Conservation (phyloP, 1,140 invertebrate genomes). For the Battus philenor region DNA sequence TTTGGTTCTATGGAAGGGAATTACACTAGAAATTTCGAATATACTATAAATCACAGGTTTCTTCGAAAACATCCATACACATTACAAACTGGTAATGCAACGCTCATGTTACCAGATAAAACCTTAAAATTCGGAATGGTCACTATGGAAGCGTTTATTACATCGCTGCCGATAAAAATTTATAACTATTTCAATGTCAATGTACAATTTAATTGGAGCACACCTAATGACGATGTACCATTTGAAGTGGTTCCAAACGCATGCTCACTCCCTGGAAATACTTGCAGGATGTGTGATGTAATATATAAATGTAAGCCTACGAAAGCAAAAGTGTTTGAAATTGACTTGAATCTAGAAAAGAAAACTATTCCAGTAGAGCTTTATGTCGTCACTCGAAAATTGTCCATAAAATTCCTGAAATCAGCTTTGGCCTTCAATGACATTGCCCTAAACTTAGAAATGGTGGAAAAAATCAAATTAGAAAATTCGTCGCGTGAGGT, state of each 20-base stretch:
- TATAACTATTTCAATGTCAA: slow-evolving; percentile 54
- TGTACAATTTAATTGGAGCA: slow-evolving; percentile 49
- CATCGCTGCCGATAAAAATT: slow-evolving; percentile 54
- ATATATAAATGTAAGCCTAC: slow-evolving; percentile 46
- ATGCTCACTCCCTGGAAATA: slow-evolving; percentile 41
- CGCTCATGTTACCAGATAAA: slow-evolving; percentile 47
- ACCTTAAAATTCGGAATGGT: slow-evolving; percentile 66
- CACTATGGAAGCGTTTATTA: slow-evolving; percentile 53
- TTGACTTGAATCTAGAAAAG: slow-evolving; percentile 41
- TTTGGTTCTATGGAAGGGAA: slow-evolving; percentile 38
- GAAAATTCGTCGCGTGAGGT: slow-evolving; percentile 65
- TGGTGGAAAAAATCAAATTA: slow-evolving; percentile 49
- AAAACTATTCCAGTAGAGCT: slow-evolving; percentile 48
- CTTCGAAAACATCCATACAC: slow-evolving; percentile 41
- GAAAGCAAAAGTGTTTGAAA: slow-evolving; percentile 57
- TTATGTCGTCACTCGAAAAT: slow-evolving; percentile 48
- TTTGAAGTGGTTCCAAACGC: slow-evolving; percentile 51
- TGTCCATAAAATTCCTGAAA: slow-evolving; percentile 62
- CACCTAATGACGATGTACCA: slow-evolving; percentile 39
- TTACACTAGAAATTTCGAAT: slow-evolving; percentile 40
- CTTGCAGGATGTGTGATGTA: slow-evolving; percentile 53
- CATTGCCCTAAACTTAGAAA: slow-evolving; percentile 58
- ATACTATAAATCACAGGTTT: slow-evolving; percentile 46
- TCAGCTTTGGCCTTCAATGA: slow-evolving; percentile 53
- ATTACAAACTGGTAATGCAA: slow-evolving; percentile 48